Percentiles rank a stretch among this genome's conserved stretches.
Conservation (phyloP, 2,888 invertebrate genomes). For the Aspidiotus destructor region DNA sequence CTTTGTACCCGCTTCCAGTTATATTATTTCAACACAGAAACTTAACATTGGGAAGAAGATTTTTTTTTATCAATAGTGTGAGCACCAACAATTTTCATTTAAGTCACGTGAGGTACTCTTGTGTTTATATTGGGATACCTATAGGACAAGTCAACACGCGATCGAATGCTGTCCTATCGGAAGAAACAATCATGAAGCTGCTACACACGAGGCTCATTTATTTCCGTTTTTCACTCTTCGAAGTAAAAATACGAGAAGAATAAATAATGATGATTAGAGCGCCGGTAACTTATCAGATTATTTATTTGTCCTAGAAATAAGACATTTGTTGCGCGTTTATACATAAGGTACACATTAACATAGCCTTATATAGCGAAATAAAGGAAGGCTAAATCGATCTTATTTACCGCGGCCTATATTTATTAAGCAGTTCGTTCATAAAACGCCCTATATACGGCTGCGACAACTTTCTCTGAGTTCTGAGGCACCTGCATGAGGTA, state of each 20-base stretch:
- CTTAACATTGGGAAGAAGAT: no score
- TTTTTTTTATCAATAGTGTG: no score
- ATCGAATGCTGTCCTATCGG: no score
- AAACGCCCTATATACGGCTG: constrained; percentile 25
- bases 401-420: constrained; percentile 27
- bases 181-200: no score
- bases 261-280: constrained; percentile 22
- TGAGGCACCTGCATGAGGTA: constrained; percentile 8
- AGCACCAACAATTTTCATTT: no score
- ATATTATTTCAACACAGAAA: no score
- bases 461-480: constrained; percentile 25
- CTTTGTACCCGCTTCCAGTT: no score
- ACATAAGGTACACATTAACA: constrained; percentile 20
- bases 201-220: no score
- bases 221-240: no score
- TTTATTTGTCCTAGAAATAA: constrained; percentile 29
- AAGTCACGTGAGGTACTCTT: no score
- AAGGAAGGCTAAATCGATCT: constrained; percentile 26
- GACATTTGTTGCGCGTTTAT: constrained; percentile 17
- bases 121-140: no score
- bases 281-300: constrained; percentile 14
- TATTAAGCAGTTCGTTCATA: constrained; percentile 23
- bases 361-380: constrained; percentile 29
- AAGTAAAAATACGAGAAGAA: constrained; percentile 14
- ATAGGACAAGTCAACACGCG: no score